Evolutionary conservation across 2,797 vertebrate genomes (phyloP), one percentile per base, ranked within the genome.

Genomic region (Pempheris klunzingeri): DNA sequence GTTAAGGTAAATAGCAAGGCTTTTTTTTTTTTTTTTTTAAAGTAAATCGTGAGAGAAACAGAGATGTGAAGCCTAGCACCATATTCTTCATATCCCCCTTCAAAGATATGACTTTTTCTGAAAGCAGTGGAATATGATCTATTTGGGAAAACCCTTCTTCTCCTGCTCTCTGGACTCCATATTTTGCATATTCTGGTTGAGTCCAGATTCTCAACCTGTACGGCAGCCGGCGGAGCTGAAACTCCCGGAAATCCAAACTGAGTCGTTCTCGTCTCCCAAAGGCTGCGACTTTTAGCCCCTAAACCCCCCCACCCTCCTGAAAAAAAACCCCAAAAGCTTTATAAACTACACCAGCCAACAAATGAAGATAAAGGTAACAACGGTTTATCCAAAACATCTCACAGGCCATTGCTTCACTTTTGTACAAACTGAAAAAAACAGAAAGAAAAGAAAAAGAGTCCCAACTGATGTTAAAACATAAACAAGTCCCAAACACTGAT

Each of bases 401-500:
- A 88, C 90, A 85, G 88, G 85, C 82, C 89, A 69, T 87, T 65
- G 91, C 88, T 91, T 89, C 83, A 84, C 86, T 83, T 90, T 92
- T 92, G 81, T 85, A 90, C 77, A 90, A 93, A 92, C 75, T 3
- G 64, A 89, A 89, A 88, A 3, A 24, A 82, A 85, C n/a, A 70
- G 17, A 74, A 64, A 55, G 4, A 4, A 67, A 62, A 41, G 54
- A 73, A 67, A 72, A 67, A 82, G 95, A 77, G 78, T 85, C 84
- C 93, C 93, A 82, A 96, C 93, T 92, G 74, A 91, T 95, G 94
- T 95, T 93, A 84, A 89, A 92, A 81, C 80, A 74, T 71, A 83
- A 88, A 78, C 71, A 95, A 96, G 95, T 91, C 86, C 86, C 84
- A 90, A 90, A 97, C 95, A 95, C 96, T 93, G 95, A 97, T 98